Conservation (phyloP, 92 coral and sea anemone genomes). For the Desmophyllum pertusum region DNA sequence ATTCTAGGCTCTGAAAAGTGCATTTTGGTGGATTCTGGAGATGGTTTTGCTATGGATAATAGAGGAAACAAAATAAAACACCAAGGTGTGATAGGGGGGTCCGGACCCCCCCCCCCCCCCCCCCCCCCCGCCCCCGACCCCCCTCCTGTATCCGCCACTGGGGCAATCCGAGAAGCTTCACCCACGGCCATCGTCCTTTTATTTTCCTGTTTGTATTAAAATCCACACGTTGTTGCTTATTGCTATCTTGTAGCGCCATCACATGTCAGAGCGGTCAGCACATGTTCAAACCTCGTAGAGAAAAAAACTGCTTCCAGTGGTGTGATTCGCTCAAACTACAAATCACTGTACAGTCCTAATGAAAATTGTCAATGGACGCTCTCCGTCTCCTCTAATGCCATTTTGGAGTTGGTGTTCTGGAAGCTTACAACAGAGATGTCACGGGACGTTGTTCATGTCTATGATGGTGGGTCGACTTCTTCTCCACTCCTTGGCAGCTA, state of each 20-base stretch:
- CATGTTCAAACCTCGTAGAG: background rate
- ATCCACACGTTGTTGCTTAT: too few relatives aligned
- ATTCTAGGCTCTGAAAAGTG: too few relatives aligned
- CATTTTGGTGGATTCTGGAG: too few relatives aligned
- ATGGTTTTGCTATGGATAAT: too few relatives aligned
- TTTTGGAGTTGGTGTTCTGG: background rate
- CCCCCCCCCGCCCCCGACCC: too few relatives aligned
- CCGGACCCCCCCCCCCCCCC: too few relatives aligned
- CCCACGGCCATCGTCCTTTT: too few relatives aligned
- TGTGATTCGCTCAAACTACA: conserved; percentile 3
- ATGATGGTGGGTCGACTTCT: conserved; percentile 17
- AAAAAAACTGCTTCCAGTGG: background rate
- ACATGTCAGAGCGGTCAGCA: background rate
- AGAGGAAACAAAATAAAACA: too few relatives aligned
- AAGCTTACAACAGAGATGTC: background rate
- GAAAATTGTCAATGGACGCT: background rate
- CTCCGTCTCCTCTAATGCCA: background rate
- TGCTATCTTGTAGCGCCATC: background rate
- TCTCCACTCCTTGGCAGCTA: conserved; percentile 4
- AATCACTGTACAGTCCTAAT: background rate
- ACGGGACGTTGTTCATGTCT: background rate
- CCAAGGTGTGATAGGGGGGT: too few relatives aligned
- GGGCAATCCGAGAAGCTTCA: too few relatives aligned
- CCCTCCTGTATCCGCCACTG: too few relatives aligned
- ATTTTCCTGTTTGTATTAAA: too few relatives aligned